Evolutionary conservation across 2,113 vertebrate genomes (phyloP).

Genomic region (Cacatua alba): DNA sequence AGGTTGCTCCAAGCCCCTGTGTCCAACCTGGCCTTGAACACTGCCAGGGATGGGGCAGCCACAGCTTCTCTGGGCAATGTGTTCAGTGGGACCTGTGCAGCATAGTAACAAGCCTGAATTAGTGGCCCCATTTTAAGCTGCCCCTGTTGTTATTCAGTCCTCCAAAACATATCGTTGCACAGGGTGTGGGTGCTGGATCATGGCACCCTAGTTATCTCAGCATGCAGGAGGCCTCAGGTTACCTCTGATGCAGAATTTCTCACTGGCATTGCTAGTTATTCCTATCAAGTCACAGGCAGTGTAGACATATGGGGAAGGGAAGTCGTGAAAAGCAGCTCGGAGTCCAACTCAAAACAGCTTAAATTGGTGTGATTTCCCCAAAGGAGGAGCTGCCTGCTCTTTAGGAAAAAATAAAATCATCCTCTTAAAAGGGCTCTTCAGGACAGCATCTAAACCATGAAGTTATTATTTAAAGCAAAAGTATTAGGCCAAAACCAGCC

Average conservation of each 20-base stretch:
- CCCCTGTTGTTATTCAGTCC: neutral
- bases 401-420: neutral
- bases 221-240: neutral
- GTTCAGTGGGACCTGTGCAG: neutral
- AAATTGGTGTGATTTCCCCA: conserved; percentile 51
- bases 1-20: neutral
- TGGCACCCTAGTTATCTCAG: conserved; percentile 35
- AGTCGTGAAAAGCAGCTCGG: conserved; percentile 39
- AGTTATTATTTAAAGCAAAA: neutral
- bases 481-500: neutral
- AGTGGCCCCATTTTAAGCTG: neutral
- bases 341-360: conserved; percentile 45
- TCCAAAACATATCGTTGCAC: neutral
- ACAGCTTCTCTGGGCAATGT: neutral
- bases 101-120: neutral
- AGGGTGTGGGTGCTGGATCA: conserved; percentile 31
- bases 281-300: conserved; percentile 12
- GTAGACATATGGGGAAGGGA: conserved; percentile 47
- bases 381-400: conserved; percentile 22
- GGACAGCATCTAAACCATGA: neutral
- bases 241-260: conserved; percentile 35
- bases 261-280: conserved; percentile 15
- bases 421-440: conserved; percentile 2
- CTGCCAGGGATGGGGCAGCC: neutral
- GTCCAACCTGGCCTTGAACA: neutral